Base-by-base conservation (phyloP, 2,797 vertebrate species). In the Acestrorhynchus altus region DNA sequence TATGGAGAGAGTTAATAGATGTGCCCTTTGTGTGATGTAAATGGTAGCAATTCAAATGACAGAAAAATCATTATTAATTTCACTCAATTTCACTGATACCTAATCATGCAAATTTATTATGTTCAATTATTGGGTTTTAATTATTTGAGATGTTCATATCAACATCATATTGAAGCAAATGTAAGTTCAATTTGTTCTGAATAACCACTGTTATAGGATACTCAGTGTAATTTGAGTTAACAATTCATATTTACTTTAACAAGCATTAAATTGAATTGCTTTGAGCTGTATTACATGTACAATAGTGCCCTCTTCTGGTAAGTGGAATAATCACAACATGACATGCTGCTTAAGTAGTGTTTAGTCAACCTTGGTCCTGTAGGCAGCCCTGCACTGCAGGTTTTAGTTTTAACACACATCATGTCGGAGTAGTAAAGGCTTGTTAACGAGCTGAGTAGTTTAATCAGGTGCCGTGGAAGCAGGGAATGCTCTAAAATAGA, bases 271-370 rank as follows among this genome's bases (percentile, higher is more conserved):
- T 1, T 18, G 1, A 52, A 40, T 73, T 80, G 16, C 65, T 18
- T n/a, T 35, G 13, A 28, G 16, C 18, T 72, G 40, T 35, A 68
- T 60, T 63, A 47, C 39, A 68, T 46, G 66, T 56, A 60, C 80
- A 77, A 67, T 60, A 73, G 70, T 69, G 74, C 83, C 77, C 73
- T 81, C 83, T 81, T 13, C 51, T 83, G 81, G 24, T 40, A 39
- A 22, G n/a, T 22, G 26, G 47, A 22, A 49, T 13, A 22, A 59
- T 20, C 6, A 5, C 26, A 8, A 24, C 28, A 4, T 61, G 40
- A 16, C 20, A 56, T 22, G n/a, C 61, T 64, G 35, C n/a, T n/a
- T n/a, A n/a, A n/a, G n/a, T n/a, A n/a, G n/a, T n/a, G n/a, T n/a
- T n/a, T n/a, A n/a, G n/a, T n/a, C n/a, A n/a, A n/a, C n/a, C n/a